Evolutionary conservation across 2,888 invertebrate genomes (phyloP), one percentile per base, ranked within the genome.

Genomic region (Bugulina stolonifera): DNA sequence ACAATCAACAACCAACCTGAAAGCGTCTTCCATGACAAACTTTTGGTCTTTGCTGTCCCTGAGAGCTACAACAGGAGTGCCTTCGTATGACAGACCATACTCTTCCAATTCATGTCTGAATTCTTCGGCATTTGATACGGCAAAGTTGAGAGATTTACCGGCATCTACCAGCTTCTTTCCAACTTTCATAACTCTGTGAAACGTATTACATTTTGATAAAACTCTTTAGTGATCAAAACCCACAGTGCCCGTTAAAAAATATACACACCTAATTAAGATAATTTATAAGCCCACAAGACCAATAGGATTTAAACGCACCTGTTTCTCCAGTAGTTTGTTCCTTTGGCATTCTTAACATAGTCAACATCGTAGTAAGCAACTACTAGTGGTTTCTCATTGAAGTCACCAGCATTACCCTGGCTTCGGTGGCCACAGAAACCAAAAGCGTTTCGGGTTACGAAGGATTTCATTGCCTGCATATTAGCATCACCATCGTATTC

Each of bases 301-400:
- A n/a, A n/a, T n/a, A n/a, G n/a, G n/a, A n/a, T n/a, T n/a, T n/a
- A 5, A 5, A 43, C 71, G 25, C 57, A 83, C 83, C 83, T 81
- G 80, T 84, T 84, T 76, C 84, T 82, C 97, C 98, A 99, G 88
- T 99, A 99, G 87, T 99, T 97, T 72, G 97, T 83, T 85, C 89
- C 98, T 86, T 99, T 99, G 32, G 91, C 88, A 85, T 99, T 98
- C 87, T 96, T 98, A 35, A 90, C 89, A 81, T 99, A 99, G 86
- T 99, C 98, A 18, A 99, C 95, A 77, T 88, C 89, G 85, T 91
- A 99, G 86, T 93, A 99, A 35, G 92, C 97, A 72, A 94, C 90
- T 58, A 98, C 89, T 75, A 94, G 85, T 0, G 99, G 98, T 81
- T 91, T 91, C 79, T 88, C 89, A 72, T 77, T 77, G 87, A 98